A percentile compares a stretch with the other conserved stretches of the same genome.
phyloP scores from a whole-genome alignment of 2,797 vertebrate genomes.

The Xyrichtys novacula region DNA sequence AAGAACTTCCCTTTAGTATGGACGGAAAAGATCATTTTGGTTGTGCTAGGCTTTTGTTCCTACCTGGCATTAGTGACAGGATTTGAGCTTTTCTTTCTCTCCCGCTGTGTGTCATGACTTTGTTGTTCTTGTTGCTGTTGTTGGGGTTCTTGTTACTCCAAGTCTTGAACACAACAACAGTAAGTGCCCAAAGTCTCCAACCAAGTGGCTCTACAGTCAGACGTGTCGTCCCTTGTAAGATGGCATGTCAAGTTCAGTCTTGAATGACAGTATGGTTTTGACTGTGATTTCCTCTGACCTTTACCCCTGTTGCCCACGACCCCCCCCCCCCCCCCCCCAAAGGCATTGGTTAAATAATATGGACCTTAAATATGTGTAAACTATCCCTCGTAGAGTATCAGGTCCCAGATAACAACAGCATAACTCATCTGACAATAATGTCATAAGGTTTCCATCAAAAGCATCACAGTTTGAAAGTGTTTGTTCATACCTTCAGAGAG shows the following conservation, averaged over 20 bases:
- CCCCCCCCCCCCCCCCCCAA: slow-evolving; percentile 37
- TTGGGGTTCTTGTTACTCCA: slow-evolving; percentile 16
- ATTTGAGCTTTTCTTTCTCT: slow-evolving; percentile 19
- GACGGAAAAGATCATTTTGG: slow-evolving; percentile 43
- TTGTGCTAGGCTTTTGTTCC: slow-evolving; percentile 58
- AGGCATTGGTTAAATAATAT: slow-evolving; percentile 86
- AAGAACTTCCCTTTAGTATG: slow-evolving; percentile 16
- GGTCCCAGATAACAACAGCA: slow-evolving; percentile 68
- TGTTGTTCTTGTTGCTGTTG: not conserved
- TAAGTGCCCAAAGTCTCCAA: slow-evolving; percentile 74
- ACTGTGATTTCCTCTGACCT: slow-evolving; percentile 48
- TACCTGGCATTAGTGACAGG: slow-evolving; percentile 9
- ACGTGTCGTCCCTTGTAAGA: slow-evolving; percentile 70
- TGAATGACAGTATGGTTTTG: slow-evolving; percentile 49
- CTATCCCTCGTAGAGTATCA: slow-evolving; percentile 56
- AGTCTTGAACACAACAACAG: slow-evolving; percentile 49
- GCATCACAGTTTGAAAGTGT: slow-evolving; percentile 92
- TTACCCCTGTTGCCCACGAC: not conserved
- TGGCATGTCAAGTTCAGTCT: slow-evolving; percentile 66
- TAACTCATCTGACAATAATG: slow-evolving; percentile 32
- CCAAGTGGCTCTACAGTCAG: slow-evolving; percentile 80
- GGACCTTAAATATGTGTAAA: slow-evolving; percentile 88
- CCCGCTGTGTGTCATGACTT: slow-evolving; percentile 31
- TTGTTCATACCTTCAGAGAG: slow-evolving; percentile 69
- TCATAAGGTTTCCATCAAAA: slow-evolving; percentile 61